phyloP scores from a whole-genome alignment of 2,888 invertebrate genomes.

The Pseudeuparius sepicola region DNA sequence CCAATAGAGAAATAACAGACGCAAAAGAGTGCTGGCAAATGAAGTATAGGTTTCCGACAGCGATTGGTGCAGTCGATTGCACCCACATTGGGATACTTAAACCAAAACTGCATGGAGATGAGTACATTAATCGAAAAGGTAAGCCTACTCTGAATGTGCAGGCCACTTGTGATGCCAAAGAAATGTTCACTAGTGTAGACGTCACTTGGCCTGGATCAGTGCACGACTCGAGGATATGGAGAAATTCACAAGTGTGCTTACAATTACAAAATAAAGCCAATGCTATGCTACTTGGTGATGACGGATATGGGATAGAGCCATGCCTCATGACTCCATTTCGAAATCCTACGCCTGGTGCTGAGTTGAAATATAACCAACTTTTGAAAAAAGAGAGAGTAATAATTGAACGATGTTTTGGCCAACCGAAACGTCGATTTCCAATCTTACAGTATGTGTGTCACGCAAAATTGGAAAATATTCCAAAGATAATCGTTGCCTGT shows the following conservation, averaged over 20 bases:
- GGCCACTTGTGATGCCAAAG: too few relatives aligned
- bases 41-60: conserved; percentile 10
- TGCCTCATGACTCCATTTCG: conserved; percentile 17
- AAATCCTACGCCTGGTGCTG: conserved; percentile 14
- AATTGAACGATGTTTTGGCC: conserved; percentile 11
- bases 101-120: conserved; percentile 12
- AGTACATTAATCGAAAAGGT: conserved; percentile 19
- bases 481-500: too few relatives aligned
- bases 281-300: conserved; percentile 17
- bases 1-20: conserved; percentile 4
- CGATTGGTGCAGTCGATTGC: conserved; percentile 17
- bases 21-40: conserved; percentile 8
- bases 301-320: conserved; percentile 17
- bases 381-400: conserved; percentile 12
- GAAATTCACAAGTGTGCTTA: conserved; percentile 10
- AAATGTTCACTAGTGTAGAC: conserved; percentile 1
- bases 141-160: too few relatives aligned
- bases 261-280: conserved; percentile 12
- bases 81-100: conserved; percentile 16
- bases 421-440: conserved; percentile 16
- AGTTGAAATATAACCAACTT: conserved; percentile 4
- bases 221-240: conserved; percentile 10
- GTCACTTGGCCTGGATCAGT: conserved; percentile 9
- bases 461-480: too few relatives aligned
- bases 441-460: conserved; percentile 13